phyloP scores from a whole-genome alignment of 1,140 invertebrate species.

The Caerostris extrusa region DNA sequence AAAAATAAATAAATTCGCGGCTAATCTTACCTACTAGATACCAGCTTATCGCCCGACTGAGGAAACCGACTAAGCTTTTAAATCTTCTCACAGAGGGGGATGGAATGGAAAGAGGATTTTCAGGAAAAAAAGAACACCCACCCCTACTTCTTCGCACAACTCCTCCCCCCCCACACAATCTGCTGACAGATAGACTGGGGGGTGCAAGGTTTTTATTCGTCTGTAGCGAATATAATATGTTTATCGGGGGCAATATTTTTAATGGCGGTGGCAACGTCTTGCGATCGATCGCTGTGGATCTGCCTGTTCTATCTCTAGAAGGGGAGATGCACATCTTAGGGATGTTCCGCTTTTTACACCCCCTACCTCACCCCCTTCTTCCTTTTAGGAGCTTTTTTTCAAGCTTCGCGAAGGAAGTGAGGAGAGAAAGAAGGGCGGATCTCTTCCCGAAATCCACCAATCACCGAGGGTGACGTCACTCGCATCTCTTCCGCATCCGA shows the following conservation, averaged over 20 bases:
- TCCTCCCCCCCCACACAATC: not conserved
- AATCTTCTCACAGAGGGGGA: slow-evolving; percentile 38
- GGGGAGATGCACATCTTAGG: slow-evolving; percentile 73
- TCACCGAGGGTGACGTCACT: slow-evolving; percentile 72
- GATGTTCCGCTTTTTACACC: slow-evolving; percentile 59
- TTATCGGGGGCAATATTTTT: slow-evolving; percentile 72
- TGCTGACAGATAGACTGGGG: not conserved
- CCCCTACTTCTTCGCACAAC: not conserved
- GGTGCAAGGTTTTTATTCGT: slow-evolving; percentile 16
- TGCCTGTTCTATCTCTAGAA: slow-evolving; percentile 31
- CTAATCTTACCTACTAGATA: slow-evolving; percentile 73
- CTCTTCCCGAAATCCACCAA: slow-evolving; percentile 69
- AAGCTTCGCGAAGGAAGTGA: not conserved
- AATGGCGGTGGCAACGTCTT: slow-evolving; percentile 45
- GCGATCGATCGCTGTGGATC: slow-evolving; percentile 23
- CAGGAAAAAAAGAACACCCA: not conserved
- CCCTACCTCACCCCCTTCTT: not conserved
- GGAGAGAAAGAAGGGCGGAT: slow-evolving; percentile 43
- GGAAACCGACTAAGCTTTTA: slow-evolving; percentile 33
- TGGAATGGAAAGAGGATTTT: slow-evolving; percentile 10
- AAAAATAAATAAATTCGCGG: slow-evolving; percentile 61
- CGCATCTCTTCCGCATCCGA: slow-evolving; percentile 54
- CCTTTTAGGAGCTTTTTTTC: not conserved
- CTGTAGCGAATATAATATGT: slow-evolving; percentile 68
- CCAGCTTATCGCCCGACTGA: slow-evolving; percentile 47